Conservation (phyloP, 2,113 vertebrate genomes). For the Erinaceus europaeus region DNA sequence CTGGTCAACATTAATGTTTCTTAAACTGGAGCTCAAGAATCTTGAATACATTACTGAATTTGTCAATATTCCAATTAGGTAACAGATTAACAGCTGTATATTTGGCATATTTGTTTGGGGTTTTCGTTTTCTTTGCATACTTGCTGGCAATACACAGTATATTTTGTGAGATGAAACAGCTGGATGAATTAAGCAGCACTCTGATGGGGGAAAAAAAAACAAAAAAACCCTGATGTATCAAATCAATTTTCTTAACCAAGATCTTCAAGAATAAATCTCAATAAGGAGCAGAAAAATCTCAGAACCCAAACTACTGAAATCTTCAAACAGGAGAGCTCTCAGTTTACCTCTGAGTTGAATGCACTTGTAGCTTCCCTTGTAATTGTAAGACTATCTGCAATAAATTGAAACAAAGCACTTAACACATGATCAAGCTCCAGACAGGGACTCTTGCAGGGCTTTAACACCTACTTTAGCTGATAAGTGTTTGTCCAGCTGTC, state of each 20-base stretch:
- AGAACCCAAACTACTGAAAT: slow-evolving; percentile 20
- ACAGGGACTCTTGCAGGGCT: slow-evolving; percentile 48
- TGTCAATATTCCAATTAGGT: slow-evolving; percentile 71
- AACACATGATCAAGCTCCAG: slow-evolving; percentile 51
- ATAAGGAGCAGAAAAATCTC: slow-evolving; percentile 1
- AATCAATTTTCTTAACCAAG: not conserved
- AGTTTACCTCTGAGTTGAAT: not conserved
- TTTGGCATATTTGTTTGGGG: slow-evolving; percentile 50
- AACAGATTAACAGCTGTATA: slow-evolving; percentile 63
- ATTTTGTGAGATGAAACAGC: slow-evolving; percentile 32
- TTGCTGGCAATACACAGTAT: slow-evolving; percentile 38
- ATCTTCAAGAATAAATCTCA: slow-evolving; percentile 1
- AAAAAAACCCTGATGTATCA: not conserved
- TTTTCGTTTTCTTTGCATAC: slow-evolving; percentile 37
- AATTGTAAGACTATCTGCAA: slow-evolving; percentile 45
- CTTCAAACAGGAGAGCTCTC: slow-evolving; percentile 22
- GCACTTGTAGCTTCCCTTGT: not conserved
- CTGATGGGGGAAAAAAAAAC: not conserved
- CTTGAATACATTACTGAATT: slow-evolving; percentile 66
- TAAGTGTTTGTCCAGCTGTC: slow-evolving; percentile 68
- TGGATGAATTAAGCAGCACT: slow-evolving; percentile 1
- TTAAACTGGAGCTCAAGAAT: slow-evolving; percentile 54
- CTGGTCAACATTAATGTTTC: slow-evolving; percentile 61
- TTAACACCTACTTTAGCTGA: slow-evolving; percentile 72
- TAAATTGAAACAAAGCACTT: slow-evolving; percentile 49